A percentile compares a stretch with the other conserved stretches of the same genome.
Evolutionary conservation across 2,113 vertebrate genomes (phyloP).

Genomic region (Meles meles): DNA sequence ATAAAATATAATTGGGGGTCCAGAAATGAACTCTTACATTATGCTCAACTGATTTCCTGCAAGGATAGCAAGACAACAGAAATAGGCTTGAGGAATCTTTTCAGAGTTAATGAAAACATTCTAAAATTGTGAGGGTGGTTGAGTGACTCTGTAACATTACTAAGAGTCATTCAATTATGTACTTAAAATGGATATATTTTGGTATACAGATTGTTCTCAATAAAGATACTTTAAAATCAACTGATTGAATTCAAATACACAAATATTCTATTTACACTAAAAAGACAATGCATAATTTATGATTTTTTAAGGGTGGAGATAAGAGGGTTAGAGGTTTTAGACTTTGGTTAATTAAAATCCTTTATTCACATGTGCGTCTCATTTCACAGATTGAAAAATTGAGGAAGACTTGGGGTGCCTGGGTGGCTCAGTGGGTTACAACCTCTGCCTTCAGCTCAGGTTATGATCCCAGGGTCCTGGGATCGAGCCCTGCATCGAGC

Average conservation of each 20-base stretch:
- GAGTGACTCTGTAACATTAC: not conserved
- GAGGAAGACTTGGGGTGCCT: not conserved
- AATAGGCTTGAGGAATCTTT: not conserved
- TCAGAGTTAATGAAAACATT: not conserved
- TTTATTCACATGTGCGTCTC: not conserved
- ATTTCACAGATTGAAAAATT: constrained; percentile 19
- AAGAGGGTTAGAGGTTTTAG: not conserved
- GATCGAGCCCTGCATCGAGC: too few species aligned
- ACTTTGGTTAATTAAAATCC: not conserved
- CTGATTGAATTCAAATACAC: not conserved
- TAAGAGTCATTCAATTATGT: not conserved
- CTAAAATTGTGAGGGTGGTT: not conserved
- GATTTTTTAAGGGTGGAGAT: not conserved
- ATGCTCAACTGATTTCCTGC: not conserved
- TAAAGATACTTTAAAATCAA: constrained; percentile 9
- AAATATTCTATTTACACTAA: not conserved
- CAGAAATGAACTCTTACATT: not conserved
- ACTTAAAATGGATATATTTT: not conserved
- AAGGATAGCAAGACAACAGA: not conserved
- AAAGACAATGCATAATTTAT: not conserved
- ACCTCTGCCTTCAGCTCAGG: too few species aligned
- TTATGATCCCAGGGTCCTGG: too few species aligned
- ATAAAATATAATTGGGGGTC: not conserved
- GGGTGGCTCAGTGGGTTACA: too few species aligned
- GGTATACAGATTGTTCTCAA: not conserved